Percentiles rank a stretch among this genome's conserved stretches.
Evolutionary conservation across 2,888 invertebrate genomes (phyloP).

Genomic region (Dusona sp.): DNA sequence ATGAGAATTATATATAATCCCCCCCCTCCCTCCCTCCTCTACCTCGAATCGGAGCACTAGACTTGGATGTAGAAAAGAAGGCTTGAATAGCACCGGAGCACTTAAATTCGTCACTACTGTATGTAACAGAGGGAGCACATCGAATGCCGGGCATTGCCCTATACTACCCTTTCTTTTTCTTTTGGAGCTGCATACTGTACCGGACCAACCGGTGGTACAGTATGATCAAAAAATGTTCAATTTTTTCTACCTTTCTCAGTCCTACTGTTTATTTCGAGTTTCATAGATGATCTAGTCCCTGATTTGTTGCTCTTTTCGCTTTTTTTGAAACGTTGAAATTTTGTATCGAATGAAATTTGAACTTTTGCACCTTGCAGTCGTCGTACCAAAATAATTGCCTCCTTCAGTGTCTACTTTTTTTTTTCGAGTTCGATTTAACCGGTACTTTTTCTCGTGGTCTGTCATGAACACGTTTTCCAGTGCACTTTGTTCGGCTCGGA

Average conservation of each 20-base stretch:
- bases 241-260: neutral
- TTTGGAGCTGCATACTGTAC: conserved; percentile 57
- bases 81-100: conserved; percentile 61
- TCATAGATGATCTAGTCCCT: neutral
- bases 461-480: conserved; percentile 7
- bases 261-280: neutral
- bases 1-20: conserved; percentile 53
- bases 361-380: conserved; percentile 1
- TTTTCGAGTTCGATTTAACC: neutral
- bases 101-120: conserved; percentile 68
- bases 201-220: conserved; percentile 71
- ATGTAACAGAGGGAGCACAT: conserved; percentile 45
- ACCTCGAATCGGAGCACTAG: conserved; percentile 34
- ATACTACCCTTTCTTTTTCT: conserved; percentile 41
- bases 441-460: conserved; percentile 4
- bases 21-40: neutral
- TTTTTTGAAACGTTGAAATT: neutral
- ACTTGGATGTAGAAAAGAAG: conserved; percentile 50
- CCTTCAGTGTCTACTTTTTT: neutral
- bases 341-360: neutral
- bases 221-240: conserved; percentile 63
- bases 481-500: conserved; percentile 38
- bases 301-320: neutral
- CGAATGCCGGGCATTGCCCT: conserved; percentile 46
- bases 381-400: neutral